phyloP scores from a whole-genome alignment of 2,888 invertebrate genomes.

The Argynnis bischoffii region DNA sequence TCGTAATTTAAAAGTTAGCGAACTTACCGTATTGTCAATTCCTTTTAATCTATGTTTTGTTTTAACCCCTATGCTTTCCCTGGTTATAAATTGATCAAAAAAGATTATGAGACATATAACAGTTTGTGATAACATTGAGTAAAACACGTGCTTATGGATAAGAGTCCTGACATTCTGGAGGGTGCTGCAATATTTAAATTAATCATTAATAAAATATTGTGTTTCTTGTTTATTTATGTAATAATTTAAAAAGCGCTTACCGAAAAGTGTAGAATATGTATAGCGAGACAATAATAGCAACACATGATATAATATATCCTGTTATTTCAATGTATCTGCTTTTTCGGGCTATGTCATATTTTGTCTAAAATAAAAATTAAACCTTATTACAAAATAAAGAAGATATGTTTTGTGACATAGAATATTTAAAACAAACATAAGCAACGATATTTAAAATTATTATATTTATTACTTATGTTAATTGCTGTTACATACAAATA shows the following conservation, averaged over 20 bases:
- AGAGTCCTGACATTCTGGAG: conserved; percentile 2
- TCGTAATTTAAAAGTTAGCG: neutral
- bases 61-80: neutral
- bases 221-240: neutral
- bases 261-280: conserved; percentile 91
- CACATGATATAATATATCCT: conserved; percentile 90
- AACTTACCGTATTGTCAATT: conserved; percentile 19
- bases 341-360: conserved; percentile 85
- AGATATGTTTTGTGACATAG: neutral
- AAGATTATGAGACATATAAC: neutral
- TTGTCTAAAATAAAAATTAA: conserved; percentile 73
- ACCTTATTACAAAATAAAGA: neutral
- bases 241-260: conserved; percentile 69
- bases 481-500: too few species aligned
- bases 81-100: conserved; percentile 3
- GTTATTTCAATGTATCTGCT: conserved; percentile 90
- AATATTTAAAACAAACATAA: neutral
- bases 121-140: neutral
- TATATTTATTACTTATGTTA: too few species aligned
- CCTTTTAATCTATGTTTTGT: conserved; percentile 3
- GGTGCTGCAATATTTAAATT: neutral
- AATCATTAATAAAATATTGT: neutral
- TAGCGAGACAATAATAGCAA: conserved; percentile 88
- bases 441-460: neutral
- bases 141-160: conserved; percentile 11